Base-by-base conservation (phyloP, 2,888 invertebrate genomes). In the Catocala nupta region DNA sequence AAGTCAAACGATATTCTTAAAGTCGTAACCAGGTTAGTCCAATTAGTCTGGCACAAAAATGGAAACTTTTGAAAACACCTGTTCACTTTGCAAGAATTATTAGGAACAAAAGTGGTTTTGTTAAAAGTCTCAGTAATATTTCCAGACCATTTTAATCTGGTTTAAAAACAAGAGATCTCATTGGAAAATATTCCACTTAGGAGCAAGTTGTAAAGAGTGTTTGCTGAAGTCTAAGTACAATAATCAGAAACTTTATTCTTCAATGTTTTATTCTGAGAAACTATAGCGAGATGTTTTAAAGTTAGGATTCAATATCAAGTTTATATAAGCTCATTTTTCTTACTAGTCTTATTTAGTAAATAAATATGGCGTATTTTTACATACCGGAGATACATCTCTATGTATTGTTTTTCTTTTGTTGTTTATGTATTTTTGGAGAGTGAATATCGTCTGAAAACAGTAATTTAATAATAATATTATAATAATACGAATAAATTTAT, bases 1-100 rank as follows among this genome's bases (percentile, higher is more conserved):
- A 36, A 36, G 36, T 51, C 13, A 51, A 36, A 39, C 13, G 36
- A 36, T 8, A 36, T 8, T 36, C 39, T 51, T 51, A 10, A 50
- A 51, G 12, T 12, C 36, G 1, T 36, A 13, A 36, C 51, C 12
- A 13, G 51, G 12, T 36, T 9, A 36, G 12, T 8, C 10, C 47
- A 47, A 47, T 47, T 47, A 47, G 47, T 47, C 12, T 45, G 13
- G 34, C 5, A 49, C 45, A 45, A 39, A 39, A 39, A 45, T 16
- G 13, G 11, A 51, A 51, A 36, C 12, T 51, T 52, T 51, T 36
- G 10, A 11, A 50, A 52, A 47, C 51, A 58, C 36, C 52, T 51
- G 12, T n/a, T 58, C 25, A 39, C 9, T 52, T 52, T 12, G 4
- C n/a, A 8, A 36, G 50, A 58, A 36, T 45, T 50, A 57, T 43